A percentile compares a stretch with the other conserved stretches of the same genome.
phyloP scores from a whole-genome alignment of 1,140 invertebrate species.

The Drosophila setifemur region DNA sequence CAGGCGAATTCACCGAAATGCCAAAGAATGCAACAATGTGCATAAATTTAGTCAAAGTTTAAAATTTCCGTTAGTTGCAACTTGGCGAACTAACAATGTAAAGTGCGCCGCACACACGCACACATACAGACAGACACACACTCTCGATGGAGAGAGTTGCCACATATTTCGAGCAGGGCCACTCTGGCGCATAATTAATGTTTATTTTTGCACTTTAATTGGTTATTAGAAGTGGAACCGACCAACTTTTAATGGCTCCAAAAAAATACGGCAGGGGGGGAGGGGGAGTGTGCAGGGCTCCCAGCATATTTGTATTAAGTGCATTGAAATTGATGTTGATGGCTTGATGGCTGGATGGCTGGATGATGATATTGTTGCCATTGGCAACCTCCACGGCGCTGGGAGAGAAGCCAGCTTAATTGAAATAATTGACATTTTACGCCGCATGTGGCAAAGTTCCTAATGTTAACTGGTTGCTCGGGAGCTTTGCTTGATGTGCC shows the following conservation, averaged over 20 bases:
- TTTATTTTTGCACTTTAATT: constrained; percentile 77
- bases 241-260: constrained; percentile 65
- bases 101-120: constrained; percentile 7
- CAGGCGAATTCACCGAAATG: neutral
- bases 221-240: constrained; percentile 58
- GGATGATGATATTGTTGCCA: constrained; percentile 16
- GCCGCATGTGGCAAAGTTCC: constrained; percentile 46
- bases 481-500: constrained; percentile 11
- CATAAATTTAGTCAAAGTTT: constrained; percentile 49
- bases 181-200: constrained; percentile 60
- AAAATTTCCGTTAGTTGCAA: constrained; percentile 31
- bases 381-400: constrained; percentile 11
- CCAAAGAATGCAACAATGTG: constrained; percentile 52
- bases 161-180: constrained; percentile 13
- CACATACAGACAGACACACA: too few species aligned
- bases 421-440: constrained; percentile 51
- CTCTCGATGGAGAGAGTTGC: constrained; percentile 30
- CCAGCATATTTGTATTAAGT: constrained; percentile 30
- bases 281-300: neutral
- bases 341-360: neutral
- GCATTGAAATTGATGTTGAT: constrained; percentile 33
- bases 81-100: neutral
- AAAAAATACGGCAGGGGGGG: constrained; percentile 27
- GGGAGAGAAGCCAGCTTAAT: constrained; percentile 13
- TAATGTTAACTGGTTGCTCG: constrained; percentile 35